Evolutionary conservation across 2,113 vertebrate species (phyloP).

Genomic region (Melanerpes formicivorus): DNA sequence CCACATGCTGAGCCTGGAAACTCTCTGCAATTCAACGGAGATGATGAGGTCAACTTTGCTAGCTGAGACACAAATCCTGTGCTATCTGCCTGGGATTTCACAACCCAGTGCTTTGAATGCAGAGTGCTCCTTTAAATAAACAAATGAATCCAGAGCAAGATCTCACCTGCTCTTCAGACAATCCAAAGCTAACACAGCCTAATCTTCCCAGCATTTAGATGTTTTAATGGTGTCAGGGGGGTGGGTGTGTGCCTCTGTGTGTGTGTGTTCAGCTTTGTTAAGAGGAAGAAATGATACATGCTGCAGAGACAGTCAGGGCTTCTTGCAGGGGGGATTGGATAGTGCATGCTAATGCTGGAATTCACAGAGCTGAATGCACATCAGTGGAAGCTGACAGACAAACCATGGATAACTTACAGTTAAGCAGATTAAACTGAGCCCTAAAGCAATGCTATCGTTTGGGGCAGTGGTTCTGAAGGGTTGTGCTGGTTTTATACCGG

Average conservation of each 20-base stretch:
- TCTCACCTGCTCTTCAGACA: neutral
- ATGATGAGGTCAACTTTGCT: slow-evolving; percentile 10
- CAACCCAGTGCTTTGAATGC: neutral
- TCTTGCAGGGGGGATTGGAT: neutral
- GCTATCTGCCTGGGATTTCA: neutral
- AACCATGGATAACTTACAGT: neutral
- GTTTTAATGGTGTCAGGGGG: neutral
- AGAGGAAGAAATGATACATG: neutral
- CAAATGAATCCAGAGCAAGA: neutral
- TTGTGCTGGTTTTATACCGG: too few species aligned
- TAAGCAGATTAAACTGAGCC: neutral
- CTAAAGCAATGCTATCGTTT: neutral
- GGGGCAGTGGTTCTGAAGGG: neutral
- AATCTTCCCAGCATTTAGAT: neutral
- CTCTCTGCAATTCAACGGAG: neutral
- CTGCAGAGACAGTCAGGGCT: neutral
- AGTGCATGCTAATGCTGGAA: neutral
- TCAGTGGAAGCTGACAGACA: neutral
- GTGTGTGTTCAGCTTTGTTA: neutral
- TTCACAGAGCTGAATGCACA: neutral
- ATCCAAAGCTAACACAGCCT: neutral
- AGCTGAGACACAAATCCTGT: neutral
- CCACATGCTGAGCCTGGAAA: neutral
- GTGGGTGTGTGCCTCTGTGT: too few species aligned
- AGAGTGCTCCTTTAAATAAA: neutral